Base-by-base conservation (phyloP, 1,140 invertebrate species). In the Calliphora vicina region DNA sequence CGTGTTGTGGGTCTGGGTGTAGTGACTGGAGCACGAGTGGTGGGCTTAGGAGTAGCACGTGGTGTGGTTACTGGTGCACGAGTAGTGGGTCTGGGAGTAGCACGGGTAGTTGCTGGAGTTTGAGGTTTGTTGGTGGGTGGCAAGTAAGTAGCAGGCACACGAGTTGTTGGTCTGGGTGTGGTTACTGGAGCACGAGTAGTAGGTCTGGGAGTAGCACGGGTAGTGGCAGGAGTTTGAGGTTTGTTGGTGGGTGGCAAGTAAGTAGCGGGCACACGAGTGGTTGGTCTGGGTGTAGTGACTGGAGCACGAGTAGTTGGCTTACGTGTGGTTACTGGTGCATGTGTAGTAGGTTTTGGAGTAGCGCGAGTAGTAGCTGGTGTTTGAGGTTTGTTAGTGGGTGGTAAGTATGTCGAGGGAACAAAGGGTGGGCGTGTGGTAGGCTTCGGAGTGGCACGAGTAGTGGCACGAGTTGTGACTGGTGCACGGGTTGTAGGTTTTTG, bases 81-180 rank as follows among this genome's bases (percentile, higher is more conserved):
- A 23, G 83, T 71, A 74, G 82, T 57, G 25, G 67, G 61, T 26
- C 25, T 45, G 1, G 82, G 82, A 23, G 81, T 45, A 3, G 61
- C 42, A 13, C 57, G 74, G 25, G 20, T 42, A 43, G 87, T 84
- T 1, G 85, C 72, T 83, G 67, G 29, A n/a, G 82, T 17, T 26
- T 29, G 67, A 5, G 78, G 35, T 35, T 81, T 9, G 83, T 83
- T 45, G 61, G 87, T 42, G 23, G 87, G 87, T 71, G 87, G 87
- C 87, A 88, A 73, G 80, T 88, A 88, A 6, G 88, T 82, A n/a
- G 29, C 29, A 3, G 20, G 57, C 83, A 83, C 45, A 45, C 84
- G 84, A 17, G 85, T 76, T 57, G 35, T 74, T 83, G 25, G 81
- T 20, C 67, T 73, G 84, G 4, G 80, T 84, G 83, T 84, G 23